Conservation (phyloP, 1,140 invertebrate genomes). For the Anoplophora glabripennis region DNA sequence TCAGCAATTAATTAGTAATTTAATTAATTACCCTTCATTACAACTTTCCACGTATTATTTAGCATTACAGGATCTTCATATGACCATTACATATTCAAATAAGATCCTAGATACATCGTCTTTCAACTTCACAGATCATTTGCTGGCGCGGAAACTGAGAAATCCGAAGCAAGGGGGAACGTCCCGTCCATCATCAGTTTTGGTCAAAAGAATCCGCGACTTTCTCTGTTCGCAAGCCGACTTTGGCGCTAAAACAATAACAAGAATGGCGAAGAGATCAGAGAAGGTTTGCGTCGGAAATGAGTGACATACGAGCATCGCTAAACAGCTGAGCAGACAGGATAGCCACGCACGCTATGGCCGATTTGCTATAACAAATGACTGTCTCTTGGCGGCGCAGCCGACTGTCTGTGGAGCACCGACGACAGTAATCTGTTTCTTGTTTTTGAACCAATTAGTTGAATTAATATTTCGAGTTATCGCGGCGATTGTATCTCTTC, state of each 20-base stretch:
- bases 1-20: too few species aligned
- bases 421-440: slow-evolving; percentile 36
- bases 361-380: slow-evolving; percentile 50
- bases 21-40: too few species aligned
- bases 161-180: too few species aligned
- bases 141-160: too few species aligned
- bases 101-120: too few species aligned
- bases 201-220: too few species aligned
- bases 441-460: slow-evolving; percentile 48
- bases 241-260: slow-evolving; percentile 11
- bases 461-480: slow-evolving; percentile 47
- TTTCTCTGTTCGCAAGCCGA: too few species aligned
- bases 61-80: too few species aligned
- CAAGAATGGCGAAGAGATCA: slow-evolving; percentile 24
- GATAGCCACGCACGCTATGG: slow-evolving; percentile 45
- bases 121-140: too few species aligned
- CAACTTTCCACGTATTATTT: too few species aligned
- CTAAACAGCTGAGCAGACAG: slow-evolving; percentile 50
- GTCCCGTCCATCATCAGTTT: too few species aligned
- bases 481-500: slow-evolving; percentile 21
- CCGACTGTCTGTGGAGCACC: slow-evolving; percentile 40
- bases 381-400: slow-evolving; percentile 42
- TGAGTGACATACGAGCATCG: slow-evolving; percentile 50
- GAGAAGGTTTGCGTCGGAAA: slow-evolving; percentile 45
- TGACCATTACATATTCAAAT: too few species aligned